Conservation (phyloP, 1,140 invertebrate genomes). For the Apis laboriosa region DNA sequence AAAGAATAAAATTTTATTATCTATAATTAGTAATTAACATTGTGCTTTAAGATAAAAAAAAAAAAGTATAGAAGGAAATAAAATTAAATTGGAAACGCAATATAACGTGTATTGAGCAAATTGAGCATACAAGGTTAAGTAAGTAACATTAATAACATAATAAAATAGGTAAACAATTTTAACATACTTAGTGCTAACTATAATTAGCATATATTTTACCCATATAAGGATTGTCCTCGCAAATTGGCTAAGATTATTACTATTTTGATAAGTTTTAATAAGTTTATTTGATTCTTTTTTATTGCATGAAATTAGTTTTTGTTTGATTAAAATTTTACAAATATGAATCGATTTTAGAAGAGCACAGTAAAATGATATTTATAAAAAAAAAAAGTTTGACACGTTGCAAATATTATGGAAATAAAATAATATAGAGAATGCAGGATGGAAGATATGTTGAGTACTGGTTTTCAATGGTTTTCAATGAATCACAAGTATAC, state of each 20-base stretch:
- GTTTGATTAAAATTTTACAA: neutral
- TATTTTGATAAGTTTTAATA: neutral
- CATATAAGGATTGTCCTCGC: no score
- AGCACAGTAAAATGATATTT: neutral
- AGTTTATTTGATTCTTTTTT: neutral
- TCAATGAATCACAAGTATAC: conserved; percentile 28
- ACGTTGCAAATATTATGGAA: neutral
- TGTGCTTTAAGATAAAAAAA: no score
- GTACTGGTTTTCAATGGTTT: conserved; percentile 17
- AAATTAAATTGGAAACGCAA: no score
- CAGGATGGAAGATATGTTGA: neutral
- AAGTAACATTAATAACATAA: no score
- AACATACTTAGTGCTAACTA: no score
- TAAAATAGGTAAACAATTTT: no score
- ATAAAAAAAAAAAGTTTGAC: neutral
- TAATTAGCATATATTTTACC: no score
- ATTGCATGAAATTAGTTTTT: neutral
- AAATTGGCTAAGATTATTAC: neutral
- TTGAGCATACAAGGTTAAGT: no score
- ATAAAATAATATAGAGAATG: neutral
- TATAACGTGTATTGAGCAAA: no score
- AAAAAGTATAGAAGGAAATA: no score
- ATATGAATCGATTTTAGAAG: neutral
- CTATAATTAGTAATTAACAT: no score
- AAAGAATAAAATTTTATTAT: neutral